Conservation (phyloP, 1,140 invertebrate species). For the Drosophila paulistorum region DNA sequence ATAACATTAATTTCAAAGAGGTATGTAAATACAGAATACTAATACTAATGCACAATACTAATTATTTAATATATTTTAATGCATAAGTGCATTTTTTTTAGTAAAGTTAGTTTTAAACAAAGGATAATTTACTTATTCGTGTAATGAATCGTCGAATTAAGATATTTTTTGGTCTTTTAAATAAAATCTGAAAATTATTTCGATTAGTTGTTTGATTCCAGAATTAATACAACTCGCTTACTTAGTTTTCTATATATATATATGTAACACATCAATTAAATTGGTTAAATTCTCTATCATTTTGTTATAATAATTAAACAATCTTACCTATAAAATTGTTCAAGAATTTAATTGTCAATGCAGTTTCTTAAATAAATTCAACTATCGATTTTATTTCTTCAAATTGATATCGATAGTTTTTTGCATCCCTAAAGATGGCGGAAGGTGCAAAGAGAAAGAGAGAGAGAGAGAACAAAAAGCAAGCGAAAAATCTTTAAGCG, state of each 20-base stretch:
- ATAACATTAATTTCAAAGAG: too few relatives aligned
- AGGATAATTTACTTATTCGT: too few relatives aligned
- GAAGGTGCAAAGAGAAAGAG: conserved; percentile 69
- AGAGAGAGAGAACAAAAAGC: conserved; percentile 67
- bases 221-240: background rate
- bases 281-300: too few relatives aligned
- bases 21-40: too few relatives aligned
- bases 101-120: too few relatives aligned
- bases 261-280: too few relatives aligned
- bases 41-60: too few relatives aligned
- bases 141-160: too few relatives aligned
- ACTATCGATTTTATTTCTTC: conserved; percentile 26
- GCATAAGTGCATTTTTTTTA: too few relatives aligned
- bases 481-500: conserved; percentile 72
- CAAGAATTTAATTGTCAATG: background rate
- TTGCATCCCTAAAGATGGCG: conserved; percentile 57
- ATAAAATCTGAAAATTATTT: background rate
- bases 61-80: too few relatives aligned
- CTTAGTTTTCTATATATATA: background rate
- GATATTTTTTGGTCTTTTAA: background rate
- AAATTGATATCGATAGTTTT: conserved; percentile 46
- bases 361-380: background rate
- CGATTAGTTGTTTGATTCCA: background rate
- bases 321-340: too few relatives aligned
- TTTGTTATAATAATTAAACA: background rate